phyloP scores from a whole-genome alignment of 2,113 vertebrate genomes.

The Leptodactylus fuscus region DNA sequence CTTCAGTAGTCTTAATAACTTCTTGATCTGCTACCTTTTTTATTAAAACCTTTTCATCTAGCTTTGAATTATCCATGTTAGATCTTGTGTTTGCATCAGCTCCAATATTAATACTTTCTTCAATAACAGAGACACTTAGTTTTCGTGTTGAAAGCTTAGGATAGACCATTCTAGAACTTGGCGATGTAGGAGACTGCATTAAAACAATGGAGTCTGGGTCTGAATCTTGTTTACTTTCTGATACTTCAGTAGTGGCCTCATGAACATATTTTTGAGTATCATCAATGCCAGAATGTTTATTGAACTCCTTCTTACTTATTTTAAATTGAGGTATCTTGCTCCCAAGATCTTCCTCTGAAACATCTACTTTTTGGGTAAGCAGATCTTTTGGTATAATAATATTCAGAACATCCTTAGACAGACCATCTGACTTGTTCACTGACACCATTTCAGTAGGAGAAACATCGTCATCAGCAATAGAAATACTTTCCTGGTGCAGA shows the following conservation, averaged over 20 bases:
- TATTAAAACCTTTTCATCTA: background rate
- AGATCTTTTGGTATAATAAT: background rate
- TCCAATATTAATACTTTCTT: slow-evolving; percentile 45
- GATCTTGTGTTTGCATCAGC: background rate
- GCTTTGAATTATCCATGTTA: background rate
- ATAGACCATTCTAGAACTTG: slow-evolving; percentile 4
- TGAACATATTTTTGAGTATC: background rate
- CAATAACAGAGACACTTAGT: slow-evolving; percentile 14
- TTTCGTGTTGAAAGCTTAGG: slow-evolving; percentile 22
- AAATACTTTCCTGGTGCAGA: slow-evolving; percentile 16
- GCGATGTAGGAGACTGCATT: background rate
- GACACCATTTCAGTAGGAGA: background rate
- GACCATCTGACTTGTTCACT: background rate
- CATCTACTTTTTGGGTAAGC: background rate
- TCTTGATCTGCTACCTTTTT: no score
- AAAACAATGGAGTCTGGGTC: no score
- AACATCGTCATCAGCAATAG: background rate
- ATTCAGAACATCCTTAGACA: background rate
- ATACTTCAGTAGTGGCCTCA: background rate
- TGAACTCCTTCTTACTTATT: background rate
- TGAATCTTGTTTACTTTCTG: no score
- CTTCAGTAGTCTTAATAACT: background rate
- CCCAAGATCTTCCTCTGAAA: background rate
- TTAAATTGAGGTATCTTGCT: background rate
- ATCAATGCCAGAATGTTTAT: background rate